Evolutionary conservation across 2,113 vertebrate genomes (phyloP), one percentile per base, ranked within the genome.

Genomic region (Callaeas wilsoni): DNA sequence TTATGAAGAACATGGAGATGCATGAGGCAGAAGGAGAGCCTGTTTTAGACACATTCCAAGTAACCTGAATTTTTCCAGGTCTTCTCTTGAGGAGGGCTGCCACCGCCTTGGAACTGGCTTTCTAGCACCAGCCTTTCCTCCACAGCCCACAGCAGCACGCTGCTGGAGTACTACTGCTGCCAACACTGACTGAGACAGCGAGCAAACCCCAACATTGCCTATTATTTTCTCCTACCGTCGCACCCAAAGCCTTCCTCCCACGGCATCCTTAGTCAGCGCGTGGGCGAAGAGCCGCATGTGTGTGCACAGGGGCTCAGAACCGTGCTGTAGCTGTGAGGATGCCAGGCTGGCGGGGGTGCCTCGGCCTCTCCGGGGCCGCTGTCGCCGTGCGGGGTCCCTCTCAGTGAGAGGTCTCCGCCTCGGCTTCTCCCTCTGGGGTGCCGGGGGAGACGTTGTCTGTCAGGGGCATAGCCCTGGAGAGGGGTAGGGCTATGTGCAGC

Each of bases 201-300:
- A 79, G 64, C 67, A 44, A 88, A 93, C 49, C 69, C 62, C 21
- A 49, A n/a, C 85, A 47, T 26, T 14, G 14, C 81, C 81, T 49
- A 27, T 62, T 55, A 67, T 91, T 77, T 85, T 52, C 84, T 65
- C 41, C 62, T 33, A 4, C 55, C 30, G 30, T 82, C 42, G 86
- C 93, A 87, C 90, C 93, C 91, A 89, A 93, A 91, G 87, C 92
- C 70, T 56, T 49, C 91, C 84, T 94, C 95, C 95, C 94, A 83
- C 96, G 2, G 70, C 92, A 57, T 77, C 42, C 18, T 93, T 82
- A 96, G 39, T 92, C 91, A 92, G 94, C 30, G 23, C 7, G 74
- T 56, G 59, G 93, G 93, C 46, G 69, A 50, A 74, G 26, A 87
- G 84, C 64, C 21, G 30, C 20, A 2, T 47, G 6, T 37, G 70